Conservation (phyloP, 1,140 invertebrate species). For the Aethina tumida region DNA sequence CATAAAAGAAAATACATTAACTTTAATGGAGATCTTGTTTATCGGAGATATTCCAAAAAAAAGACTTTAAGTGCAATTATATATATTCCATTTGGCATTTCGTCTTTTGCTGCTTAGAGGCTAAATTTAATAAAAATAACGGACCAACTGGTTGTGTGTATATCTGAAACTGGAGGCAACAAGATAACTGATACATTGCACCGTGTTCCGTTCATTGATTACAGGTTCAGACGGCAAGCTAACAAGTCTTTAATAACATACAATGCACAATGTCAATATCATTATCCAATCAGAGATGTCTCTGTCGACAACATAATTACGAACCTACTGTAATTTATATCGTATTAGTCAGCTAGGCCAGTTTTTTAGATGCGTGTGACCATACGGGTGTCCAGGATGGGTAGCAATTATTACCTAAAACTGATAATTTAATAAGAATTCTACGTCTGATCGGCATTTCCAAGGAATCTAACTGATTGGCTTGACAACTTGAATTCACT, state of each 20-base stretch:
- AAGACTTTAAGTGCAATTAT: too few species aligned
- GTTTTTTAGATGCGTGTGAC: constrained; percentile 16
- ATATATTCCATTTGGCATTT: too few species aligned
- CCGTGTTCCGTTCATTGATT: constrained; percentile 22
- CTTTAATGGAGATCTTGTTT: too few species aligned
- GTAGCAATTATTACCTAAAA: constrained; percentile 24
- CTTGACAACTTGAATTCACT: too few species aligned
- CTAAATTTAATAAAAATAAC: too few species aligned
- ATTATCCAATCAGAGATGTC: constrained; percentile 37
- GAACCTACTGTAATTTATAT: constrained; percentile 33
- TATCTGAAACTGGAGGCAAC: constrained; percentile 14
- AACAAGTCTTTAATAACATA: constrained; percentile 32
- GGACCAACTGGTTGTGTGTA: too few species aligned
- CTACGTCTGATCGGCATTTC: too few species aligned
- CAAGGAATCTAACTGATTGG: too few species aligned
- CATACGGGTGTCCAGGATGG: constrained; percentile 23
- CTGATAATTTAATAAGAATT: constrained; percentile 31
- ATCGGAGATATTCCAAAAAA: too few species aligned
- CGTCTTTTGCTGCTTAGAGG: too few species aligned
- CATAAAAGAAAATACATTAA: too few species aligned
- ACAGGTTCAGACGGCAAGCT: constrained; percentile 22
- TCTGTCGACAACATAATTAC: constrained; percentile 36
- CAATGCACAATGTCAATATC: constrained; percentile 35
- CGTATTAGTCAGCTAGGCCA: constrained; percentile 30
- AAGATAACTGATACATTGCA: constrained; percentile 15